Base-by-base conservation (phyloP, 37 sponge, comb jelly and placozoan species). In the Amphimedon queenslandica region DNA sequence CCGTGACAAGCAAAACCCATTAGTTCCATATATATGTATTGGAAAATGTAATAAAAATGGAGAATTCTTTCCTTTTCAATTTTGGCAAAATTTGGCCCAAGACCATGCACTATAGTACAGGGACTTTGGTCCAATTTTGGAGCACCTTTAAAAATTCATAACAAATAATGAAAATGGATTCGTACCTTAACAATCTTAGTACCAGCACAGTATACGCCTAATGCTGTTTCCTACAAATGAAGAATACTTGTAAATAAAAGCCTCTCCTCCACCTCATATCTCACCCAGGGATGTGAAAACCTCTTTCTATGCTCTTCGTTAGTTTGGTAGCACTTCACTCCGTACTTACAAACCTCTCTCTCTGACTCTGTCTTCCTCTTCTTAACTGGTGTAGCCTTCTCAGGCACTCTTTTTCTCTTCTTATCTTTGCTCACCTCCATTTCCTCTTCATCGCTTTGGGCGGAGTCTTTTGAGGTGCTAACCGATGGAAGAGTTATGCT, bases 271-370 rank as follows among this genome's bases (percentile, higher is more conserved):
- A 60, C 61, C 5, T 35, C 2, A n/a, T 42, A 36, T 32, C 37
- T 57, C 58, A 20, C 57, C 3, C 38, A 74, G 10, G 83, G 88
- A 42, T 87, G 88, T 18, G 71, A 37, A 64, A 75, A 87, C 42
- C 74, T 64, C 31, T 57, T 67, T 53, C 55, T 67, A 53, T 82
- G 84, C 20, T 69, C 70, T 28, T 58, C 32, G 29, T 38, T 71
- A 28, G 61, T 82, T 70, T 82, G 79, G 75, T 88, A 78, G 63
- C 88, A 83, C 53, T 82, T 78, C 21, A 70, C 40, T 11, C 80
- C 84, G 27, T 74, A 82, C 66, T 83, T 83, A 38, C 80, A 79
- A 60, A 68, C 58, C 34, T 4, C 35, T 55, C 56, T 72, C 13
- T 20, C 18, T 30, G 64, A 64, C 37, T 39, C 24, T 8, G 33